Evolutionary conservation across 2,113 vertebrate genomes (phyloP).

Genomic region (Nanorana parkeri): DNA sequence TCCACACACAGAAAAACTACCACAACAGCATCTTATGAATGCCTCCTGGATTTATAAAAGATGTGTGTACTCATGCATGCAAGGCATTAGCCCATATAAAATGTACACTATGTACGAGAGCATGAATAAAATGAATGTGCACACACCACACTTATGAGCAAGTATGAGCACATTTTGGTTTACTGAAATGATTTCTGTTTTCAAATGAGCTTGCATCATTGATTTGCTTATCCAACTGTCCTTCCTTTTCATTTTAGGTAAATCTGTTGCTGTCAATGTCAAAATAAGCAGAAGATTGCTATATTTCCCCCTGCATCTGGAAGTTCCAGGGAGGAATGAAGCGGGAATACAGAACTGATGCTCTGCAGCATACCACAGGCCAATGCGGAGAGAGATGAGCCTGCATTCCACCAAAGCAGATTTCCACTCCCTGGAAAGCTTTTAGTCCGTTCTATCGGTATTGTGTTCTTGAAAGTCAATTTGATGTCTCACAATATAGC

Average conservation of each 20-base stretch:
- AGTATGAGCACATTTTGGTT: slow-evolving; percentile 6
- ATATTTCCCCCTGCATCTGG: background rate
- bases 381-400: background rate
- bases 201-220: background rate
- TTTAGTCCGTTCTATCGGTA: background rate
- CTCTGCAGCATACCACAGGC: background rate
- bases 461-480: background rate
- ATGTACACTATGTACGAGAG: slow-evolving; percentile 35
- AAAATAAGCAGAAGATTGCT: slow-evolving; percentile 74
- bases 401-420: slow-evolving; percentile 29
- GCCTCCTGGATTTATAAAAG: slow-evolving; percentile 8
- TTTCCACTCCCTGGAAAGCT: slow-evolving; percentile 5
- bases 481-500: background rate
- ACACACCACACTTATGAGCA: slow-evolving; percentile 16
- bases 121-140: slow-evolving; percentile 5
- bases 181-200: background rate
- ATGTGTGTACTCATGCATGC: slow-evolving; percentile 33
- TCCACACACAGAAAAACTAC: slow-evolving; percentile 1
- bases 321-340: slow-evolving; percentile 3
- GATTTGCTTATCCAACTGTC: background rate
- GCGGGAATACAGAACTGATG: slow-evolving; percentile 6
- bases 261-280: slow-evolving; percentile 87
- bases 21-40: slow-evolving; percentile 12
- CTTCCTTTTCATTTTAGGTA: slow-evolving; percentile 79
- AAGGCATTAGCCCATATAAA: slow-evolving; percentile 30